Conservation (phyloP, 2,888 invertebrate species). For the Formica aserva region DNA sequence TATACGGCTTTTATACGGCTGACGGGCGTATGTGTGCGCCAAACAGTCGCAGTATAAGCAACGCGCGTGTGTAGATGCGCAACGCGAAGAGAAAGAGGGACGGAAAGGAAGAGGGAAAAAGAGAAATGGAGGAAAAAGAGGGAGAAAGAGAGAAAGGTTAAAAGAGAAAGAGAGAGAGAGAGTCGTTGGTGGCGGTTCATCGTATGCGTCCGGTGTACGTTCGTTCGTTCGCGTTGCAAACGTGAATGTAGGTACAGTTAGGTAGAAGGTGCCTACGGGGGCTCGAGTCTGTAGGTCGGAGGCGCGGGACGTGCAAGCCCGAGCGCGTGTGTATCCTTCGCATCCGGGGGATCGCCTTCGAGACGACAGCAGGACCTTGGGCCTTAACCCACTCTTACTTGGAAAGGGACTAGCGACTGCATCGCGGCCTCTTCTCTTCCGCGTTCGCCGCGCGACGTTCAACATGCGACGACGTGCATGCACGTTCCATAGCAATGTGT, state of each 20-base stretch:
- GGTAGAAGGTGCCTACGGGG: conserved; percentile 77
- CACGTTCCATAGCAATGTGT: conserved; percentile 10
- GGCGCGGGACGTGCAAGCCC: conserved; percentile 68
- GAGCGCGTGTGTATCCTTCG: conserved; percentile 71
- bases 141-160: conserved; percentile 21
- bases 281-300: conserved; percentile 79
- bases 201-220: conserved; percentile 64
- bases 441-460: conserved; percentile 68
- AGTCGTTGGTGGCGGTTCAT: conserved; percentile 43
- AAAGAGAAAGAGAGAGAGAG: conserved; percentile 27
- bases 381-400: conserved; percentile 85
- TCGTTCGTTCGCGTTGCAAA: conserved; percentile 62
- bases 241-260: conserved; percentile 80
- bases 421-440: conserved; percentile 73
- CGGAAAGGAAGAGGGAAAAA: background rate
- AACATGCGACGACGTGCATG: conserved; percentile 13
- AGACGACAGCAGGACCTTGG: conserved; percentile 82
- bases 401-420: conserved; percentile 81
- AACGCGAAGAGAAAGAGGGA: conserved; percentile 31
- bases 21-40: conserved; percentile 55
- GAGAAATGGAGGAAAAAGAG: conserved; percentile 35
- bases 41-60: conserved; percentile 66
- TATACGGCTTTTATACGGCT: conserved; percentile 59
- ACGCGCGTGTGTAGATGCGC: conserved; percentile 61
- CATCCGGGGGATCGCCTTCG: conserved; percentile 74